A percentile compares a stretch with the other conserved stretches of the same genome.
Conservation (phyloP, 2,888 invertebrate genomes). For the Microctonus hyperodae region DNA sequence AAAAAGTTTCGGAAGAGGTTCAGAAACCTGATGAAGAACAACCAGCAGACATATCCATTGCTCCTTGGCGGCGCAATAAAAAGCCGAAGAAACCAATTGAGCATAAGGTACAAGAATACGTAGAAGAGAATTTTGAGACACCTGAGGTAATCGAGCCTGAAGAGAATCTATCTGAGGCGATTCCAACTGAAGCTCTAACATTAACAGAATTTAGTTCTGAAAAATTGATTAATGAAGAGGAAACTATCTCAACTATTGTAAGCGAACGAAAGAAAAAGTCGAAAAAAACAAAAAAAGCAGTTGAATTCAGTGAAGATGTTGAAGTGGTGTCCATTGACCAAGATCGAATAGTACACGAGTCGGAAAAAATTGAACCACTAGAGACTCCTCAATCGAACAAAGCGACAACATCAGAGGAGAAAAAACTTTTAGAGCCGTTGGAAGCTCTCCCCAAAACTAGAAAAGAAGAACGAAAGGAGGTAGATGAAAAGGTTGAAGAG, state of each 20-base stretch:
- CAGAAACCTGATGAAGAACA: constrained; percentile 43
- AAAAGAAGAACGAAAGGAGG: constrained; percentile 53
- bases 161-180: constrained; percentile 47
- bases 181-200: constrained; percentile 21
- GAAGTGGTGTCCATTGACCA: constrained; percentile 56
- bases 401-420: too few species aligned
- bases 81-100: constrained; percentile 40
- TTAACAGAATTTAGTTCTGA: constrained; percentile 39
- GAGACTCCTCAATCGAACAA: too few species aligned
- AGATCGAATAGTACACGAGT: constrained; percentile 58
- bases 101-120: constrained; percentile 7
- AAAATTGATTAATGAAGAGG: constrained; percentile 34
- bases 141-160: constrained; percentile 25
- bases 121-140: constrained; percentile 28
- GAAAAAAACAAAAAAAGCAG: constrained; percentile 47
- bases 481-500: too few species aligned
- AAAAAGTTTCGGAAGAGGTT: constrained; percentile 45
- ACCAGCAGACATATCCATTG: constrained; percentile 56
- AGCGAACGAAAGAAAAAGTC: constrained; percentile 39
- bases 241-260: constrained; percentile 35
- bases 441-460: constrained; percentile 52
- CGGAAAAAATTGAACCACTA: constrained; percentile 57
- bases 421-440: too few species aligned
- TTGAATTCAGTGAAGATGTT: constrained; percentile 55
- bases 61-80: constrained; percentile 62